A percentile compares a stretch with the other conserved stretches of the same genome.
Evolutionary conservation across 37 sponge, comb jelly and placozoan genomes (phyloP).

Genomic region (Sycon ciliatum): DNA sequence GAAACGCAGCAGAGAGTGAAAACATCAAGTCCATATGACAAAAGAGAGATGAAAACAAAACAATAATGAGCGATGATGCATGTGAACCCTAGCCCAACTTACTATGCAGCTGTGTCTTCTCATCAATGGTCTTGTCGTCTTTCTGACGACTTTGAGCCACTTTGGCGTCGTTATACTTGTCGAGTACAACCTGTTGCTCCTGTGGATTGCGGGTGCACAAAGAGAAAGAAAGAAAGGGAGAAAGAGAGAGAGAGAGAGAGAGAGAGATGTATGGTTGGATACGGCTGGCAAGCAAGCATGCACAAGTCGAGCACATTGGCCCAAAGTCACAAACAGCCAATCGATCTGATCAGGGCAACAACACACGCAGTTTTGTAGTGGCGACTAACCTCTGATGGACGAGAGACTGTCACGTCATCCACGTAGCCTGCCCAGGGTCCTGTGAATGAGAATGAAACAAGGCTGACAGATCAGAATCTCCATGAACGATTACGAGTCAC

Average conservation of each 20-base stretch:
- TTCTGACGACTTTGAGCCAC: constrained; percentile 50
- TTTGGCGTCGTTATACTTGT: constrained; percentile 66
- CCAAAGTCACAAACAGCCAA: neutral
- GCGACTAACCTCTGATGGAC: constrained; percentile 56
- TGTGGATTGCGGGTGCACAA: neutral
- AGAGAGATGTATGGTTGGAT: no score
- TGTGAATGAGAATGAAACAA: no score
- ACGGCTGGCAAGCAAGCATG: neutral
- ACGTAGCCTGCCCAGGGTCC: constrained; percentile 86
- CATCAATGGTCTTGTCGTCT: constrained; percentile 59
- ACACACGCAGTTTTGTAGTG: neutral
- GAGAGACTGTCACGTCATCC: constrained; percentile 70
- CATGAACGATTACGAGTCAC: no score
- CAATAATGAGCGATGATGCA: no score
- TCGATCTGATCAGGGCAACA: neutral
- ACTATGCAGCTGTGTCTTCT: constrained; percentile 78
- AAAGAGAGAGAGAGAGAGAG: no score
- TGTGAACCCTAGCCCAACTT: neutral
- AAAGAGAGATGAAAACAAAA: neutral
- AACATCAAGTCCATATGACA: no score
- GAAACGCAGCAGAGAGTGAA: no score
- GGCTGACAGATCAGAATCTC: no score
- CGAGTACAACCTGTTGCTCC: constrained; percentile 71
- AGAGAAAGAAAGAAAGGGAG: neutral
- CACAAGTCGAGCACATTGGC: neutral